Evolutionary conservation across 2,888 invertebrate species (phyloP), one percentile per base, ranked within the genome.

Genomic region (Beris chalybata): DNA sequence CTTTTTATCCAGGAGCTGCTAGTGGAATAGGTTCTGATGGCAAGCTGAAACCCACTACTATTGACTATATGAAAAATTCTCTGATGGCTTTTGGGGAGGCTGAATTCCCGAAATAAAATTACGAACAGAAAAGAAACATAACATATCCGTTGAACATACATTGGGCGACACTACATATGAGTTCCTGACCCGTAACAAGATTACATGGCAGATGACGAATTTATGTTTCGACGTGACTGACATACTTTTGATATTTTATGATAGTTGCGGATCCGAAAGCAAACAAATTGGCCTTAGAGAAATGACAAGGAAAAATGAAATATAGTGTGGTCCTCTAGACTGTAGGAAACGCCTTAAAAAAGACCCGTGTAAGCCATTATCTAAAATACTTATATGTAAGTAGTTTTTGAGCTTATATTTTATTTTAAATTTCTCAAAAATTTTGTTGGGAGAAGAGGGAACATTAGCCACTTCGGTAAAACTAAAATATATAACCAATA

Each of bases 61-160:
- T 56, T 56, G 31, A 43, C 56, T 56, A 38, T 43, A 56, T 56
- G 56, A 56, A 56, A 56, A 56, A 56, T 56, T 56, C 12, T 13
- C 5, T 22, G 56, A 43, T 56, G 56, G 43, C 56, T 32, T 54
- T 12, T 32, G 43, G 38, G 43, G 56, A 43, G 5, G 15, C n/a
- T 4, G 48, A 13, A 15, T 48, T 48, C 13, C 13, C 29, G 22
- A 52, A 11, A 13, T 15, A 15, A 15, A 13, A 15, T 11, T 52
- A 15, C 11, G 1, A 52, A 29, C 15, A 22, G 29, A 52, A 11
- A 11, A 4, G 15, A 22, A 48, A 15, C 12, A 15, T 15, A 48
- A 6, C 15, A 52, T 9, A 52, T 50, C 4, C 13, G 29, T 22
- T 3, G 48, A 4, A 48, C 15, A 13, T 6, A 48, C 48, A 52